These are phyloP conservation scores for Lycaena phlaeas DNA, from an alignment of 2,888 invertebrate genomes.

Conservation along the genomic window DNA sequence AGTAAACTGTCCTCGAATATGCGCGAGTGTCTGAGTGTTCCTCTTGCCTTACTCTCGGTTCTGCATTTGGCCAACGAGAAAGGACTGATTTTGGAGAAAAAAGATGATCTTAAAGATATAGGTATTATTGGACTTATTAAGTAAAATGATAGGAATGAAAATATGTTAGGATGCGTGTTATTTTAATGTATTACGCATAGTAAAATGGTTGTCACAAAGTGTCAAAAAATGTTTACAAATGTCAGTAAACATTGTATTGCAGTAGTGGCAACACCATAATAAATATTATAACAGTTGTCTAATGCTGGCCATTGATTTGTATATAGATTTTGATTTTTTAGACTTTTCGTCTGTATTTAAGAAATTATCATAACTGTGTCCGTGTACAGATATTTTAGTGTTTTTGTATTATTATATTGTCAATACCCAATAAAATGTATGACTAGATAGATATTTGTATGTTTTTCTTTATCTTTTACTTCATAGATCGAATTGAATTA, in stretches of 20 bases:
- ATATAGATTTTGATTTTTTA: constrained; percentile 17
- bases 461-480: neutral
- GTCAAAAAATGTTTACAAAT: too few relatives aligned
- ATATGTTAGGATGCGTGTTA: too few relatives aligned
- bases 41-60: constrained; percentile 85
- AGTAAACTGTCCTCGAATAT: constrained; percentile 72
- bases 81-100: constrained; percentile 69
- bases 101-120: constrained; percentile 68
- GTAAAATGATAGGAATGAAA: neutral
- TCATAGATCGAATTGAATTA: too few relatives aligned
- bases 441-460: neutral
- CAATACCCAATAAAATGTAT: constrained; percentile 9
- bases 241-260: too few relatives aligned
- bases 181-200: too few relatives aligned
- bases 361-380: constrained; percentile 12
- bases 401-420: constrained; percentile 19
- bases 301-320: constrained; percentile 21
- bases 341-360: constrained; percentile 8
- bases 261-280: too few relatives aligned
- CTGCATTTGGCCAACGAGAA: constrained; percentile 90
- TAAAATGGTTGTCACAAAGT: too few relatives aligned
- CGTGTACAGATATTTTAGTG: constrained; percentile 22
- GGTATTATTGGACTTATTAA: constrained; percentile 50
- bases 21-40: constrained; percentile 81
- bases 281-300: too few relatives aligned